These are phyloP conservation scores for Crotalus horridus DNA, from an alignment of 2,113 vertebrate genomes.

Conservation along the genomic window DNA sequence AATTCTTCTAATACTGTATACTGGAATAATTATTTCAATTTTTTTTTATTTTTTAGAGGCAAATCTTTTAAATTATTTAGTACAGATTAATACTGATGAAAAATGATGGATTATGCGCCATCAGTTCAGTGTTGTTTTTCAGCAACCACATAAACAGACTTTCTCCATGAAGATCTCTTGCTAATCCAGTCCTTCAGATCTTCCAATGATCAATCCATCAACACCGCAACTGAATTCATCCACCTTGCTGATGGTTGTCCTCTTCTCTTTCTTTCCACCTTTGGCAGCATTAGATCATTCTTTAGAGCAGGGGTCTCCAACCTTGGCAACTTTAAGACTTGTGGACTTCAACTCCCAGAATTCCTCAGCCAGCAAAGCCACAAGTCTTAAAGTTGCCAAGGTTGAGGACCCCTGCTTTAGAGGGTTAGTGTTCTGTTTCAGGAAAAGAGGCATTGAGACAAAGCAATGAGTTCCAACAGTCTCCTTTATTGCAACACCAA, in stretches of 20 bases:
- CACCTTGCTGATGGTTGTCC: neutral
- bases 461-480: too few relatives aligned
- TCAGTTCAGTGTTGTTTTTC: neutral
- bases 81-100: neutral
- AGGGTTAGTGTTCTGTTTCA: too few relatives aligned
- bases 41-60: neutral
- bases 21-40: neutral
- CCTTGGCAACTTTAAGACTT: too few relatives aligned
- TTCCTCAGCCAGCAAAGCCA: too few relatives aligned
- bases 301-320: too few relatives aligned
- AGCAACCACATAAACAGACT: neutral
- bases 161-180: neutral
- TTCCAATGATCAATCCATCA: neutral
- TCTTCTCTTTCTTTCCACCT: neutral
- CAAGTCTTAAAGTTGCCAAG: too few relatives aligned
- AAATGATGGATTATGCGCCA: neutral
- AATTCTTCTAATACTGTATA: neutral
- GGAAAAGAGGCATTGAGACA: too few relatives aligned
- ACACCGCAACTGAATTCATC: neutral
- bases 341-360: too few relatives aligned
- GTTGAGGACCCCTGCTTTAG: neutral
- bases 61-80: neutral
- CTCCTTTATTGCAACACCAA: too few relatives aligned
- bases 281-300: neutral
- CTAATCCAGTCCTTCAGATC: neutral